phyloP scores from a whole-genome alignment of 2,113 vertebrate species.

The Brachypteracias leptosomus region DNA sequence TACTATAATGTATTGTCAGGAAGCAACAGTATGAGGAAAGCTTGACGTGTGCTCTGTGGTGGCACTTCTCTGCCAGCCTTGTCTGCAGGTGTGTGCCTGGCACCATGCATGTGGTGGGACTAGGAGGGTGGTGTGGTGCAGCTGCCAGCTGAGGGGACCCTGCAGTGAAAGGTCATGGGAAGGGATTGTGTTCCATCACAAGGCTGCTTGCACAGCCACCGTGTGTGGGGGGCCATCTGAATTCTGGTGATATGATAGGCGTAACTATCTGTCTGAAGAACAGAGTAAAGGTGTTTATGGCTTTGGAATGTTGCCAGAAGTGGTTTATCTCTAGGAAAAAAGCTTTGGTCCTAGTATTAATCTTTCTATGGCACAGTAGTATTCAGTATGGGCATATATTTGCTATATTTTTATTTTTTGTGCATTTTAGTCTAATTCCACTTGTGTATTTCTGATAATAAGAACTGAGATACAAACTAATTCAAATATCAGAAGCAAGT shows the following conservation, averaged over 20 bases:
- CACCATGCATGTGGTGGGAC: fast-evolving
- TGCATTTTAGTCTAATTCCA: not conserved
- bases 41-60: not conserved
- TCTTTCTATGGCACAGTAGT: not conserved
- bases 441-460: not conserved
- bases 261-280: not conserved
- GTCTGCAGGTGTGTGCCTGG: fast-evolving
- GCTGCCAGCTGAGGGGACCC: not conserved
- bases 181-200: not conserved
- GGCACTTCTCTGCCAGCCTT: fast-evolving
- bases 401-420: not conserved
- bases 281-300: not conserved
- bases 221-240: fast-evolving
- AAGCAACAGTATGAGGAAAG: not conserved
- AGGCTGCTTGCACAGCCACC: not conserved
- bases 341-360: not conserved
- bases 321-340: not conserved
- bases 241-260: not conserved
- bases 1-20: not conserved
- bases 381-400: not conserved
- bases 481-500: not conserved
- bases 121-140: not conserved
- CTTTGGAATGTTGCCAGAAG: not conserved
- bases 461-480: not conserved
- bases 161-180: fast-evolving